Base-by-base conservation (phyloP, 2,888 invertebrate species). In the Lypha dubia region DNA sequence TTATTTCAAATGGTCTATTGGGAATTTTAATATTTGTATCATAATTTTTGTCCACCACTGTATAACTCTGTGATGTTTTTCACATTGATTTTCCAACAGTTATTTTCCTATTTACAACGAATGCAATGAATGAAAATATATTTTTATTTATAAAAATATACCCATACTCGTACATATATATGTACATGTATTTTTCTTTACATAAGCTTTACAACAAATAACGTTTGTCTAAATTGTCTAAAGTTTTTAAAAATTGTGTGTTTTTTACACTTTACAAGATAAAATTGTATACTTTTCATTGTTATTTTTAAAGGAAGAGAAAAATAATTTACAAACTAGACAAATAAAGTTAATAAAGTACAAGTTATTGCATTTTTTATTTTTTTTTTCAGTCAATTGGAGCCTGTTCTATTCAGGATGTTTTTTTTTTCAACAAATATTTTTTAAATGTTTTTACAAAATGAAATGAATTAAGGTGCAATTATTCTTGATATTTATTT, bases 191-290 rank as follows among this genome's bases (percentile, higher is more conserved):
- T n/a, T n/a, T 22, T 62, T 1, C 4, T 6, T 2, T 49, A 65
- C 65, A 22, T 75, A 65, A 44, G 58, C 51, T 65, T n/a, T 73
- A 15, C 41, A 41, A 32, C 73, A 76, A 71, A 81, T 77, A 81
- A 81, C 81, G 20, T 24, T 51, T 81, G 73, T 84, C 77, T 77
- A 74, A n/a, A 81, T 81, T 81, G 76, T 70, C 41, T 74, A 67
- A 76, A 20, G 11, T 38, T 75, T 65, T 65, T 44, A 62, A 9
- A 44, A 49, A 63, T 28, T 35, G 17, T 53, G n/a, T n/a, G n/a
- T 73, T 60, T 58, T 65, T 38, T 63, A 49, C 4, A 38, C 17
- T 41, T n/a, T 20, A 62, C 15, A 20, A 24, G 28, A 62, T 44
- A 22, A 62, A 63, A 35, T n/a, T 38, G 8, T 41, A 9, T 38